Percentiles rank a stretch among this genome's conserved stretches.
These are phyloP conservation scores for Mercenaria mercenaria DNA, from an alignment of 1,140 invertebrate genomes.

Conservation along the genomic window DNA sequence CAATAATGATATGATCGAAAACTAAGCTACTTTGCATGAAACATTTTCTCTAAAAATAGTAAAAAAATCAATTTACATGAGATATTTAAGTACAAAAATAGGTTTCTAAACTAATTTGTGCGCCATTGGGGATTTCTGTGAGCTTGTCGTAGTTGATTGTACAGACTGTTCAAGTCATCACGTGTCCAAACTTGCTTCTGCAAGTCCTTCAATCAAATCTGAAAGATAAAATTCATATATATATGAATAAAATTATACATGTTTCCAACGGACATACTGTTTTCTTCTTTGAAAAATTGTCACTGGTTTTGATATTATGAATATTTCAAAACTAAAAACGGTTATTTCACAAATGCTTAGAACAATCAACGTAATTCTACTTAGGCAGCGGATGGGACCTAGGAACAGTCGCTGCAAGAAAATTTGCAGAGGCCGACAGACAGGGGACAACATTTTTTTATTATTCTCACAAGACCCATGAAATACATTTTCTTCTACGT, in stretches of 20 bases:
- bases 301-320: neutral
- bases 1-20: too few relatives aligned
- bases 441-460: too few relatives aligned
- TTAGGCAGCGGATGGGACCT: too few relatives aligned
- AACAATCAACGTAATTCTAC: neutral
- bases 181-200: slow-evolving; percentile 17
- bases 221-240: neutral
- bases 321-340: neutral
- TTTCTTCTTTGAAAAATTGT: neutral
- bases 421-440: too few relatives aligned
- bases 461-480: too few relatives aligned
- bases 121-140: neutral
- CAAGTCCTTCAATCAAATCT: slow-evolving; percentile 55
- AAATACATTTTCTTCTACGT: too few relatives aligned
- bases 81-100: slow-evolving; percentile 36
- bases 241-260: neutral
- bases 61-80: slow-evolving; percentile 5
- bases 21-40: too few relatives aligned
- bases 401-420: too few relatives aligned
- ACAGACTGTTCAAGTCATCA: neutral
- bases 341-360: neutral
- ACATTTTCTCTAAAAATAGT: too few relatives aligned
- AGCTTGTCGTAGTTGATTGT: neutral
- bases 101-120: slow-evolving; percentile 21
- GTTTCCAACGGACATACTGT: too few relatives aligned